Evolutionary conservation across 2,888 invertebrate species (phyloP), one percentile per base, ranked within the genome.

Genomic region (Epistrophe grossulariae): DNA sequence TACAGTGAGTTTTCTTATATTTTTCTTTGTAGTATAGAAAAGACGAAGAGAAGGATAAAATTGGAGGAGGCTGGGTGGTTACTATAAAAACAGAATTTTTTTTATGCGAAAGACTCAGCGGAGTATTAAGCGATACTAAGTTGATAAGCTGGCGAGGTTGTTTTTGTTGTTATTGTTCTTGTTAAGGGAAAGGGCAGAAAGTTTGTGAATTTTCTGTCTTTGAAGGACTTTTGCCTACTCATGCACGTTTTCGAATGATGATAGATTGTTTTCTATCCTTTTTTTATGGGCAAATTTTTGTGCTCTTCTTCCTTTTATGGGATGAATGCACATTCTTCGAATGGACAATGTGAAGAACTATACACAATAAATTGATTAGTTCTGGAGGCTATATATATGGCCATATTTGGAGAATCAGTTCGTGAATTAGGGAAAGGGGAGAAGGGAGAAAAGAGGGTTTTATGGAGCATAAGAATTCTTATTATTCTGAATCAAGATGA

Each of bases 211-310:
- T 79, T 78, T 84, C 38, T 38, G 31, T 35, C 31, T n/a, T 70
- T 79, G 43, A 64, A 84, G 80, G 80, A 80, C 81, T 84, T 84
- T 81, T 70, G 84, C 81, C 84, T 84, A 84, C 84, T 84, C 84
- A 81, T 84, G 81, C 84, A 84, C 84, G 84, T 84, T 64, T 77
- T 55, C 40, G 60, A 81, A 81, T 84, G 76, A 84, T 84, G 84
- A 84, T 84, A 81, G 84, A 84, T 84, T 84, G 84, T 84, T 80
- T 84, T 78, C 76, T 80, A 62, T 62, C 50, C 48, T 70, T 80
- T 72, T 76, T 80, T 60, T 80, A 52, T 66, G 71, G 24, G 52
- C 43, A 59, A 76, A 52, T 84, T 52, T 24, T 52, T 19, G 24
- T 40, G 45, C 31, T 55, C 50, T 40, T 57, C 60, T 73, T 66